phyloP scores from a whole-genome alignment of 2,797 vertebrate genomes.

The Neosilurus hyrtlii region DNA sequence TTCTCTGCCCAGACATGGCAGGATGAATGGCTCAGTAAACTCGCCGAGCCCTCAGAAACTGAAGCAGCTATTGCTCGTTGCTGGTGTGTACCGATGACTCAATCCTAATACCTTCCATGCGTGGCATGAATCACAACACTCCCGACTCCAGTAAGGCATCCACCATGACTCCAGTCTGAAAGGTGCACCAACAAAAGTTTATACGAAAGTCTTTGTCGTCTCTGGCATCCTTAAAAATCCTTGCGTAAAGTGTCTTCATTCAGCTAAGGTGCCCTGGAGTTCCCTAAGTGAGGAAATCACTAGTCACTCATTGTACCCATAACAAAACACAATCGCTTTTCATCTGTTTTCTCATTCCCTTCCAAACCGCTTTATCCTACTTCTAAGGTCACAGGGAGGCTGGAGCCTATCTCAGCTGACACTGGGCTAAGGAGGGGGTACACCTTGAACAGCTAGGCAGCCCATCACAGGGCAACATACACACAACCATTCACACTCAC shows the following conservation, averaged over 20 bases:
- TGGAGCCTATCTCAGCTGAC: no score
- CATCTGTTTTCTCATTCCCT: background rate
- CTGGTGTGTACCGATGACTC: slow-evolving; percentile 25
- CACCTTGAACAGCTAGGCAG: no score
- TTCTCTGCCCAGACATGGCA: slow-evolving; percentile 36
- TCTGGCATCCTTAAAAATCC: background rate
- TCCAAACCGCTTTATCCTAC: no score
- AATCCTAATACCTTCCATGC: slow-evolving; percentile 24
- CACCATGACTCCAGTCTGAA: background rate
- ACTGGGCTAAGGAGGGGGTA: no score
- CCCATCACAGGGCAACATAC: no score
- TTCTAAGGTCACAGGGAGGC: no score
- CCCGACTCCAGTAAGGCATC: background rate
- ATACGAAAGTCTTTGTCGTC: background rate
- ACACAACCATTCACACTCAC: no score
- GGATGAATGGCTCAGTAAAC: slow-evolving; percentile 22
- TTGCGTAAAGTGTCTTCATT: background rate
- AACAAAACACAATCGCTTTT: slow-evolving; percentile 9
- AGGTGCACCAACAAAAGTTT: background rate
- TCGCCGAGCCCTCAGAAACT: slow-evolving; percentile 2
- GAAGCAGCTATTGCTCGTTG: slow-evolving; percentile 7
- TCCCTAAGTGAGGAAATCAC: background rate
- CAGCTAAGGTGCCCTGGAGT: slow-evolving; percentile 4
- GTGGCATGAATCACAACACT: slow-evolving; percentile 22
- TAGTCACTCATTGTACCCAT: slow-evolving; percentile 9